Evolutionary conservation across 2,888 invertebrate genomes (phyloP), one percentile per base, ranked within the genome.

Genomic region (Xylophagus ater): DNA sequence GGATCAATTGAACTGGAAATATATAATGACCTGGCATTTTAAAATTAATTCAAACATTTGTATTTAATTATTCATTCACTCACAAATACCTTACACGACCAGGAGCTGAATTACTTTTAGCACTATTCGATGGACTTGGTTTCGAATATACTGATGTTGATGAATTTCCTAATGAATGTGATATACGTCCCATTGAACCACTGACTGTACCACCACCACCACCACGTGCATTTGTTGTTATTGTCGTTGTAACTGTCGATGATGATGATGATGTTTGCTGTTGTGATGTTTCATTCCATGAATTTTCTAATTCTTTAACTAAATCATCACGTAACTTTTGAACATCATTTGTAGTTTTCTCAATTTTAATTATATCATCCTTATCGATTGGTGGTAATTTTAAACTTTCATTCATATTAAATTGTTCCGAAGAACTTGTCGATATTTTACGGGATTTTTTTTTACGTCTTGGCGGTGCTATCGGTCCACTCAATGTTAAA

Each of bases 381-480:
- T 51, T 51, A 21, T 59, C 60, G 2, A 49, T 53, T n/a, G 58
- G 47, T 5, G 56, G 53, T 38, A 59, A 34, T 24, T 55, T 59
- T 48, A 59, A 52, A 3, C 55, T 58, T 28, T 62, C 60, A 29
- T 59, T 59, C 52, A 59, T 56, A 39, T 56, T 58, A 37, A 59
- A 61, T 42, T 64, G 61, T 45, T 65, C 64, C 8, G 63, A 62
- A 5, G 62, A 59, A 42, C 62, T 63, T 8, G 56, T 55, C 2
- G 62, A 62, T 33, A 60, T 55, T 40, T 66, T 64, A 7, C 64
- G 53, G 3, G 61, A 53, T 69, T 62, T 83, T 74, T 67, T 84
- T 62, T 82, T 86, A 52, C 77, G 73, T 47, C 89, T 66, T 1
- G 89, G 89, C 43, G 89, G 89, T 38, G 88, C 78, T 25, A 83